Evolutionary conservation across 2,888 invertebrate genomes (phyloP).

Genomic region (Chrysina gloriosa): DNA sequence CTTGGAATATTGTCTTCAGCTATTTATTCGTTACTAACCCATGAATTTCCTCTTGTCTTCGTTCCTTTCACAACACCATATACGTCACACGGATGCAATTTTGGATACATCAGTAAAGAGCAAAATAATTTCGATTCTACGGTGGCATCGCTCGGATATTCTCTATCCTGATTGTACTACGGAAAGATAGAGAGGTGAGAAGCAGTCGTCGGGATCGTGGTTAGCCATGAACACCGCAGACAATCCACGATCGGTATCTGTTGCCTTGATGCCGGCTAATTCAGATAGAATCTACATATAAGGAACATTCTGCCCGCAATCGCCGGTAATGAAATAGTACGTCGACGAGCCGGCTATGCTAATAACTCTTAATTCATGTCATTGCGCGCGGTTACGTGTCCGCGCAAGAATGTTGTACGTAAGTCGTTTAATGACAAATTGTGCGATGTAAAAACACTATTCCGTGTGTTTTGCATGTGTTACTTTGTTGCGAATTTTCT

Average conservation of each 20-base stretch:
- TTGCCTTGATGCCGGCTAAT: constrained; percentile 39
- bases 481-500: constrained; percentile 1
- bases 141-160: constrained; percentile 6
- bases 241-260: constrained; percentile 59
- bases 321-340: constrained; percentile 32
- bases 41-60: too few species aligned
- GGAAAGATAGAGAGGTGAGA: constrained; percentile 15
- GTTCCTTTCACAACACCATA: too few species aligned
- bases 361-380: constrained; percentile 37
- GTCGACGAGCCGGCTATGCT: constrained; percentile 28
- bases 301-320: constrained; percentile 31
- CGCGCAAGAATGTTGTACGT: constrained; percentile 30
- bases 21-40: too few species aligned
- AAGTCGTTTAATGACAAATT: constrained; percentile 37
- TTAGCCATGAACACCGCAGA: constrained; percentile 59
- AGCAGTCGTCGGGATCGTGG: constrained; percentile 57
- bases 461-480: constrained; percentile 3
- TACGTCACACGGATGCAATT: too few species aligned
- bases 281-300: constrained; percentile 44
- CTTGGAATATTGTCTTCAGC: too few species aligned
- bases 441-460: constrained; percentile 8
- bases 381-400: constrained; percentile 20
- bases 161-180: background rate
- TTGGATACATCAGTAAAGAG: too few species aligned
- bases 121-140: too few species aligned